These are phyloP conservation scores for Cinara cedri DNA, from an alignment of 2,888 invertebrate genomes.

Conservation along the genomic window DNA sequence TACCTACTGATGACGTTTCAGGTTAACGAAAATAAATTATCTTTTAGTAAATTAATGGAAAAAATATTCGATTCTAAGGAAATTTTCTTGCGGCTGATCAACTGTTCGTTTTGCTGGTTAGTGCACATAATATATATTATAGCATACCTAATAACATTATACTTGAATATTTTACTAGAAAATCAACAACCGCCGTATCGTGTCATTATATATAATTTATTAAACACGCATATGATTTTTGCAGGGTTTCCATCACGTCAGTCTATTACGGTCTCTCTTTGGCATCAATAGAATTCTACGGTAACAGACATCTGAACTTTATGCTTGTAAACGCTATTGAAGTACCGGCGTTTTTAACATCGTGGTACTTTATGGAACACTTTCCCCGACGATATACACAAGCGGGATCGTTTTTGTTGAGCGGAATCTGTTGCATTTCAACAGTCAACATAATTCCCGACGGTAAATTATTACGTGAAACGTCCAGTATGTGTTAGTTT, in stretches of 20 bases:
- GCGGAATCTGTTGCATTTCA: slow-evolving; percentile 65
- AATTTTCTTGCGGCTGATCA: slow-evolving; percentile 67
- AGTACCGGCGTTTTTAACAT: slow-evolving; percentile 61
- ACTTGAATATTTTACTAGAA: too few species aligned
- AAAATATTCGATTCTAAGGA: slow-evolving; percentile 67
- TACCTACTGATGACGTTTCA: neutral
- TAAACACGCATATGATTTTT: slow-evolving; percentile 62
- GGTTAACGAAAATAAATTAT: slow-evolving; percentile 23
- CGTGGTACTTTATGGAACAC: slow-evolving; percentile 59
- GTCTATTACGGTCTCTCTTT: slow-evolving; percentile 82
- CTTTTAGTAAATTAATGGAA: slow-evolving; percentile 60
- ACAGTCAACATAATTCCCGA: slow-evolving; percentile 68
- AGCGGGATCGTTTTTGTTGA: slow-evolving; percentile 58
- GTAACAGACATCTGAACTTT: slow-evolving; percentile 79
- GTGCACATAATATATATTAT: slow-evolving; percentile 40
- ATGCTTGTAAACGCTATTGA: slow-evolving; percentile 64
- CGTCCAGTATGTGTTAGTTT: too few species aligned
- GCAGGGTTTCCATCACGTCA: slow-evolving; percentile 73
- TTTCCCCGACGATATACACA: slow-evolving; percentile 59
- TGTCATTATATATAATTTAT: neutral
- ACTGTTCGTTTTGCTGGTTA: slow-evolving; percentile 78
- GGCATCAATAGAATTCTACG: slow-evolving; percentile 76
- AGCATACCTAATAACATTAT: slow-evolving; percentile 59
- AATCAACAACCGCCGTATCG: neutral
- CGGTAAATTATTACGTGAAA: too few species aligned